Percentiles rank a stretch among this genome's conserved stretches.
Conservation (phyloP, 1,140 invertebrate species). For the Melanaphis sacchari region DNA sequence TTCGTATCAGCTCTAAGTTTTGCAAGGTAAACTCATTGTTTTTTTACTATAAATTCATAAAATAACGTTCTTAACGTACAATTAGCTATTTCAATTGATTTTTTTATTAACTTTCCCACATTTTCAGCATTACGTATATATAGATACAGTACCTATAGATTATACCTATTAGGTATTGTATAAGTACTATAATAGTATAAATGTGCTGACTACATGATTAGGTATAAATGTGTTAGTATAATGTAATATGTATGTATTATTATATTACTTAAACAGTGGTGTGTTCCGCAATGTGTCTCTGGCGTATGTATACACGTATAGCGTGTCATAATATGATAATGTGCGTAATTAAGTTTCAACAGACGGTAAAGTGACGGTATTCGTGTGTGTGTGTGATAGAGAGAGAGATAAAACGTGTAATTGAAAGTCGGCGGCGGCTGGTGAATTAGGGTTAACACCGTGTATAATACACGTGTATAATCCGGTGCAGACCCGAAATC, state of each 20-base stretch:
- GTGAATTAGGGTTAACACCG: slow-evolving; percentile 5
- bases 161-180: not conserved
- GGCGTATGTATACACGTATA: not conserved
- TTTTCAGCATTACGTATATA: not conserved
- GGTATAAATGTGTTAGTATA: not conserved
- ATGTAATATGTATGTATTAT: not conserved
- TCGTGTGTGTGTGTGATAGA: no score
- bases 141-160: not conserved
- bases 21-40: not conserved
- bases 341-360: not conserved
- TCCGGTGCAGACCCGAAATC: not conserved
- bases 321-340: slow-evolving; percentile 8
- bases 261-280: not conserved
- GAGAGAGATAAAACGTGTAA: not conserved
- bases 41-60: not conserved
- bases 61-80: not conserved
- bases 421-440: not conserved
- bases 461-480: slow-evolving; percentile 10
- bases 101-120: not conserved
- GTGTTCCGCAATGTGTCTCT: not conserved
- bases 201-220: not conserved
- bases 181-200: not conserved
- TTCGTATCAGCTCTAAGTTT: not conserved
- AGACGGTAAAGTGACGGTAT: not conserved
- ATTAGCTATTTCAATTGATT: not conserved